phyloP scores from a whole-genome alignment of 2,888 invertebrate genomes.

The Lamproptera curius region DNA sequence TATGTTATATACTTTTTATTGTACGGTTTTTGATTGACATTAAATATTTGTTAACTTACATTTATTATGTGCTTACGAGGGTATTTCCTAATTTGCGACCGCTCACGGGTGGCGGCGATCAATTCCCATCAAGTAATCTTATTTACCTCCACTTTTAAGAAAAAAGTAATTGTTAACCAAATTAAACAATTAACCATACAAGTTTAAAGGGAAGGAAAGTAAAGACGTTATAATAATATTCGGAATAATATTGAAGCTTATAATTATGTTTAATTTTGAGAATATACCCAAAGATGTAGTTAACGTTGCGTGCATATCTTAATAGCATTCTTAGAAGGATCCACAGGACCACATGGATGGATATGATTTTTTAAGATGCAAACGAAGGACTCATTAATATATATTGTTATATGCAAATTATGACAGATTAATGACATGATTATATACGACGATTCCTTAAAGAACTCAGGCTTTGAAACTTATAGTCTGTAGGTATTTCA shows the following conservation, averaged over 20 bases:
- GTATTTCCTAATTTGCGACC: too few species aligned
- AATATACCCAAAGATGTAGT: not conserved
- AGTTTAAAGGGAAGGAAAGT: not conserved
- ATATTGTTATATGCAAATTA: not conserved
- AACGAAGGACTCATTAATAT: not conserved
- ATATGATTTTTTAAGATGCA: not conserved
- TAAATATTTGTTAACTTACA: too few species aligned
- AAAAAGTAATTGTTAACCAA: too few species aligned
- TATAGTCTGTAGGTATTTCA: too few species aligned
- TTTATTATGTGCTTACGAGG: too few species aligned
- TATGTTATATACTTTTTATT: too few species aligned
- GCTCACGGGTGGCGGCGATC: too few species aligned
- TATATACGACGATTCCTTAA: not conserved
- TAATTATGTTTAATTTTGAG: slow-evolving; percentile 1
- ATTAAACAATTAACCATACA: too few species aligned
- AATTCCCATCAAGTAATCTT: too few species aligned
- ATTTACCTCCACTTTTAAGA: too few species aligned
- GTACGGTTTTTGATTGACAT: too few species aligned
- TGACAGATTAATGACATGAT: not conserved
- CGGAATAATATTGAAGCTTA: slow-evolving; percentile 1
- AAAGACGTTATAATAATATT: not conserved
- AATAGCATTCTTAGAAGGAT: slow-evolving; percentile 9
- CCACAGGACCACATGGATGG: not conserved
- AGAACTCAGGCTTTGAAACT: too few species aligned
- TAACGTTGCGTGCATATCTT: slow-evolving; percentile 8